These are phyloP conservation scores for Polyodon spathula DNA, from an alignment of 2,113 vertebrate species.

Conservation along the genomic window DNA sequence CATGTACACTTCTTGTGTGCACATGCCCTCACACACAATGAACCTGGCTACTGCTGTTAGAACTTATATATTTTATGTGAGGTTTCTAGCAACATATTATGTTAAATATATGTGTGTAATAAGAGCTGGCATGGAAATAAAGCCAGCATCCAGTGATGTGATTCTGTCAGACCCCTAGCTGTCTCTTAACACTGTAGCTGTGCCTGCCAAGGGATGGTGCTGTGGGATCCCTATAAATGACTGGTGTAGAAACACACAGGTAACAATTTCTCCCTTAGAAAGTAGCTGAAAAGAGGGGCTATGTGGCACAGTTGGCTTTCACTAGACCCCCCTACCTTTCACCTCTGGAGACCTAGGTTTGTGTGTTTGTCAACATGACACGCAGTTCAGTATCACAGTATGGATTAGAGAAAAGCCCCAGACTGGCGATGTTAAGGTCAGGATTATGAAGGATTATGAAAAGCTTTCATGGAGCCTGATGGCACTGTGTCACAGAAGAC, in stretches of 20 bases:
- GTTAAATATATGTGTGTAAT: constrained; percentile 3
- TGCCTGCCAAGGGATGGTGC: constrained; percentile 20
- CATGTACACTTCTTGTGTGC: too few species aligned
- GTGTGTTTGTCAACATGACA: too few species aligned
- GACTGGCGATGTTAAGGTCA: too few species aligned
- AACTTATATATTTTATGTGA: not conserved
- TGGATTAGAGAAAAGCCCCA: too few species aligned
- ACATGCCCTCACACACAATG: not conserved
- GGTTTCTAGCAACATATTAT: not conserved
- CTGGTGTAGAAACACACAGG: constrained; percentile 12
- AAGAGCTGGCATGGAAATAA: constrained; percentile 12
- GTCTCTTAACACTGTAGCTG: constrained; percentile 11
- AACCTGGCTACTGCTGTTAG: not conserved
- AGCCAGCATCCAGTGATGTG: constrained; percentile 26
- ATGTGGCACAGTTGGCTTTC: too few species aligned
- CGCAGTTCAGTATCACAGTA: too few species aligned
- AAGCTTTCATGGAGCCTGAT: too few species aligned
- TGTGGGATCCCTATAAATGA: constrained; percentile 19
- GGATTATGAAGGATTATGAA: too few species aligned
- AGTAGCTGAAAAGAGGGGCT: not conserved
- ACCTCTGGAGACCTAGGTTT: too few species aligned
- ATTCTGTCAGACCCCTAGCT: constrained; percentile 21
- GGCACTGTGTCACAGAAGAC: too few species aligned
- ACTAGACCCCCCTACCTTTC: too few species aligned
- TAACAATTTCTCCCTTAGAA: not conserved